Evolutionary conservation across 2,797 vertebrate genomes (phyloP).

Genomic region (Anisognathus igniventris): DNA sequence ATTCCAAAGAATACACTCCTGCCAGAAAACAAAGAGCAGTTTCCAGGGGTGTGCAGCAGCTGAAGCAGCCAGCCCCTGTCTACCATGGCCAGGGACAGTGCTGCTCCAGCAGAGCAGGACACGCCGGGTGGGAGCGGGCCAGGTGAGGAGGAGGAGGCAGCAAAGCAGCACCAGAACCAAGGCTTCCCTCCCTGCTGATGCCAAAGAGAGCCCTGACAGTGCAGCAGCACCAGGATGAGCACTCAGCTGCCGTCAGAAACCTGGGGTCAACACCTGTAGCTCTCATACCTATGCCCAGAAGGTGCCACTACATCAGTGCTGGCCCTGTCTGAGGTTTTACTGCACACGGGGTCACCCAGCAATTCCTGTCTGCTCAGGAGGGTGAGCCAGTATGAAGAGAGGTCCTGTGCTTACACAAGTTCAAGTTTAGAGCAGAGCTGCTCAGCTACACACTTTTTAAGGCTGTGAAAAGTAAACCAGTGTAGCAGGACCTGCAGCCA

Average conservation of each 20-base stretch:
- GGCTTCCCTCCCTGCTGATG: neutral
- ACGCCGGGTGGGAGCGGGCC: rapidly evolving
- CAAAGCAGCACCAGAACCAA: neutral
- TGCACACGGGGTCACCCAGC: neutral
- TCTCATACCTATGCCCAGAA: neutral
- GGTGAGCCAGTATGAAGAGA: neutral
- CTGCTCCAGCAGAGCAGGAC: neutral
- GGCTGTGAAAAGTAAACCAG: neutral
- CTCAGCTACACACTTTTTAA: neutral
- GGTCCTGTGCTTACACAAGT: neutral
- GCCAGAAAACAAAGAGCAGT: neutral
- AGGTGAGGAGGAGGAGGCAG: neutral
- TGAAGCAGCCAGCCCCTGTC: neutral
- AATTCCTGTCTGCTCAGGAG: neutral
- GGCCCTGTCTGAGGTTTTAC: neutral
- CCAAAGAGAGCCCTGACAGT: neutral
- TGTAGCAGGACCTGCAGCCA: neutral
- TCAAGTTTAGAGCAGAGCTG: neutral
- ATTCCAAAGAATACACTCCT: neutral
- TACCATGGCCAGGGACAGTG: rapidly evolving
- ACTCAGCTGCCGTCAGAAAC: neutral
- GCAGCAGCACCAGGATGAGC: neutral
- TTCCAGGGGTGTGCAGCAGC: neutral
- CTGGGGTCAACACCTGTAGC: neutral
- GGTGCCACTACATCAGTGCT: neutral